Conservation (phyloP, 2,888 invertebrate species). For the Aleiodes alternator region DNA sequence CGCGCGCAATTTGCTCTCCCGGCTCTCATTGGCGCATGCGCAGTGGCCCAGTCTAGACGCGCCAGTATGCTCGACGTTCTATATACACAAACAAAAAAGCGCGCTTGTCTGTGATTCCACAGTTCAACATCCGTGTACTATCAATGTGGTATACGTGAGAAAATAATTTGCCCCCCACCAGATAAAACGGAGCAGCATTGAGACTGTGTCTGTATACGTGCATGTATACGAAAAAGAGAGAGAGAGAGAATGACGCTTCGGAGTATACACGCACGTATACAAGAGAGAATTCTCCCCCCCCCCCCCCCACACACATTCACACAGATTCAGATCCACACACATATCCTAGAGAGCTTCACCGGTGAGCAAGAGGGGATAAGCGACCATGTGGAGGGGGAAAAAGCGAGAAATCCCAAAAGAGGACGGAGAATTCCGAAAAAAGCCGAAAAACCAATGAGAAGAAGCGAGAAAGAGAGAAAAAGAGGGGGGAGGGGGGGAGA, state of each 20-base stretch:
- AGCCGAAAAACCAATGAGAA: constrained; percentile 9
- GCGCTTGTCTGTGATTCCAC: constrained; percentile 44
- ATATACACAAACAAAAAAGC: too few relatives aligned
- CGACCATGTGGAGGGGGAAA: not conserved
- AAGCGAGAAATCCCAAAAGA: constrained; percentile 5
- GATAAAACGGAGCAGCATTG: constrained; percentile 29
- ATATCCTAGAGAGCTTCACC: not conserved
- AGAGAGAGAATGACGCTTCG: not conserved
- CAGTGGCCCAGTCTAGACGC: not conserved
- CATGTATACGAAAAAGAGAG: constrained; percentile 8
- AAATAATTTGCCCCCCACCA: constrained; percentile 23
- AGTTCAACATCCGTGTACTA: constrained; percentile 18
- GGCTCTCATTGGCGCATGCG: not conserved
- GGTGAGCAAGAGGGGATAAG: not conserved
- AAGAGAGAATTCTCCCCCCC: not conserved
- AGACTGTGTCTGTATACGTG: constrained; percentile 35
- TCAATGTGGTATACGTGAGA: constrained; percentile 24
- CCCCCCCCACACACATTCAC: too few relatives aligned
- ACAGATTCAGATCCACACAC: too few relatives aligned
- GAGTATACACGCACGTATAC: constrained; percentile 35
- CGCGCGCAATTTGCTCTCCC: constrained; percentile 29
- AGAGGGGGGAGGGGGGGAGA: constrained; percentile 34
- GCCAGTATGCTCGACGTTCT: not conserved
- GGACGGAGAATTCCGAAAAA: constrained; percentile 10
- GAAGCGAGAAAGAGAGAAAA: constrained; percentile 35